Conservation (phyloP, 1,140 invertebrate genomes). For the Gonatopus flavifemur region DNA sequence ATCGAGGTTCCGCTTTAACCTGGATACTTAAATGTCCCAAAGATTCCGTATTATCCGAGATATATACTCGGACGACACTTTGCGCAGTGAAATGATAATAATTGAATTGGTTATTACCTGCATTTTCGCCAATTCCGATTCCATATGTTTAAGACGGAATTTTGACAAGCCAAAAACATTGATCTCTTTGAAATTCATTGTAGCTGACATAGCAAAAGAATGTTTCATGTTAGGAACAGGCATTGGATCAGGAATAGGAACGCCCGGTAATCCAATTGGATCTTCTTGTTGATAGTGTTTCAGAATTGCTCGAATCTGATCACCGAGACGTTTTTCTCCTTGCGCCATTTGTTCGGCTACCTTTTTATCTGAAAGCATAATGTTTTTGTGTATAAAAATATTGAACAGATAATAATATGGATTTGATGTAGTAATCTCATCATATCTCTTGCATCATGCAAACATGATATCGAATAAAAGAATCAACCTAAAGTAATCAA, state of each 20-base stretch:
- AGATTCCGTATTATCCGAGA: too few relatives aligned
- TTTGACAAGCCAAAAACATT: conserved; percentile 75
- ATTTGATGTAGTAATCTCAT: conserved; percentile 5
- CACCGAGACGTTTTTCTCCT: conserved; percentile 68
- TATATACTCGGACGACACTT: too few relatives aligned
- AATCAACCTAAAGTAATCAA: not conserved
- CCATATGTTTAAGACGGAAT: conserved; percentile 71
- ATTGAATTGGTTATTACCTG: conserved; percentile 56
- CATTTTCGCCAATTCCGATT: conserved; percentile 69
- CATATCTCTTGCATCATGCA: not conserved
- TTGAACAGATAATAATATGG: conserved; percentile 1
- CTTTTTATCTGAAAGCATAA: conserved; percentile 18
- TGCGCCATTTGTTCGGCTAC: conserved; percentile 43
- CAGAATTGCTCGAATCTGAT: conserved; percentile 71
- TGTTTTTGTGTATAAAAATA: not conserved
- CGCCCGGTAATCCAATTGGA: conserved; percentile 75
- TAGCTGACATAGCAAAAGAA: conserved; percentile 68
- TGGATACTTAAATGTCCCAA: too few relatives aligned
- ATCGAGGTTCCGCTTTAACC: too few relatives aligned
- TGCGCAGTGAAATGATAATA: too few relatives aligned
- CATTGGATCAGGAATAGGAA: conserved; percentile 76
- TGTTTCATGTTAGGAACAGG: conserved; percentile 76
- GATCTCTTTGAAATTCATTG: conserved; percentile 71
- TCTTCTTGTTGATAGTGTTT: conserved; percentile 81
- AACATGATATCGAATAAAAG: not conserved